Base-by-base conservation (phyloP, 2,888 invertebrate species). In the Coecobrya sp. region DNA sequence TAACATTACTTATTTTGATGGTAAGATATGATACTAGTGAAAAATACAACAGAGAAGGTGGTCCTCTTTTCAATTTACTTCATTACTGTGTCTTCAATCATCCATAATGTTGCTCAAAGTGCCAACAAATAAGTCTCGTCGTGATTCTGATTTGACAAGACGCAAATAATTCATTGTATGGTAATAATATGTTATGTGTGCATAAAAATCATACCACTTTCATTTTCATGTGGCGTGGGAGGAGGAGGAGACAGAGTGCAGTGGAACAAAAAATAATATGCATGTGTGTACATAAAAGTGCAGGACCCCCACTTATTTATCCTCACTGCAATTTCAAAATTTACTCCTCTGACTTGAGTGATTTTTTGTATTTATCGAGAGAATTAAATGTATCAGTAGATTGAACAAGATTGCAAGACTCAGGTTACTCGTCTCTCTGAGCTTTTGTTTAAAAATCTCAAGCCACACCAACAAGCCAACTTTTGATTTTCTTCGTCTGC, bases 201-300 rank as follows among this genome's bases (percentile, higher is more conserved):
- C 5, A 25, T 25, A 65, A 65, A 65, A 10, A 65, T 11, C 25
- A 65, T 25, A 65, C 19, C 65, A 65, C 65, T 65, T 25, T 4
- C 65, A 16, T 27, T 65, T 65, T 65, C 19, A 65, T 65, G 65
- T 65, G 65, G 27, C 65, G 65, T 65, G 65, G 65, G 65, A 25
- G 65, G 25, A 25, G 55, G 19, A 10, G 49, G 49, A 13, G 49
- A 36, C 22, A 59, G 59, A 65, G 65, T 27, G 65, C 65, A 65
- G 65, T 65, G 65, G 22, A 27, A 27, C 22, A 65, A 25, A 65
- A 65, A n/a, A n/a, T n/a, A n/a, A n/a, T n/a, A n/a, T n/a, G n/a
- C n/a, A 27, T 65, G 7, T 65, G 25, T 1, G n/a, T 16, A 55
- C 55, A 55, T 55, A 55, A 55, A 55, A 55, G 55, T 19, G 55